Evolutionary conservation across 2,797 vertebrate species (phyloP), one percentile per base, ranked within the genome.

Genomic region (Labroides dimidiatus): DNA sequence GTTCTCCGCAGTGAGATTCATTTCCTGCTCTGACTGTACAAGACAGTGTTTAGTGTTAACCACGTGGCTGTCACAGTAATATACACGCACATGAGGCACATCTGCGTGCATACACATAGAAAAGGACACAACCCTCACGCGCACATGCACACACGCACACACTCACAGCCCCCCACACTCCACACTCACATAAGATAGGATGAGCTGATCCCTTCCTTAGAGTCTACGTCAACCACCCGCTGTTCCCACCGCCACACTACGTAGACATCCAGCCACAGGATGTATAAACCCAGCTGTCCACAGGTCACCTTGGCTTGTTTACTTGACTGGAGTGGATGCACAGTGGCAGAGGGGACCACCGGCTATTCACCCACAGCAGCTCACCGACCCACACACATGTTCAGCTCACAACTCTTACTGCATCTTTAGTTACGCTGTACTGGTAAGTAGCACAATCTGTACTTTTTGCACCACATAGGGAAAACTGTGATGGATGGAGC

Each of bases 301-400:
- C 82, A 87, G 91, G 91, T 93, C 91, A 93, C 90, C 88, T 93
- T 91, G 85, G 75, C 73, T 87, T 90, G 85, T 92, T 92, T 89
- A 87, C 84, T 81, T 67, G 64, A 74, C 79, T 75, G 63, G 84
- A 76, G 61, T 82, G 84, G 73, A 87, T 80, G 77, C 71, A 74
- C 64, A 59, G 79, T 74, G 73, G 75, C 68, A 77, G 43, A 82
- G 78, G 76, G 72, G 85, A 88, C 80, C 72, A 67, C 79, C 45
- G 15, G 12, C 50, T 16, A 27, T 15, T 73, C 67, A 65, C 54
- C 75, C 70, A 74, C 71, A 45, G 24, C 75, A 79, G 69, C 81
- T 77, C 56, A 55, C 70, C 66, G 47, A 72, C 72, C 73, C 62
- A 76, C 70, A 62, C 33, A 21, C 61, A 21, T 59, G 21, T 59